Conservation (phyloP, 2,797 vertebrate species). For the Helarctos malayanus region DNA sequence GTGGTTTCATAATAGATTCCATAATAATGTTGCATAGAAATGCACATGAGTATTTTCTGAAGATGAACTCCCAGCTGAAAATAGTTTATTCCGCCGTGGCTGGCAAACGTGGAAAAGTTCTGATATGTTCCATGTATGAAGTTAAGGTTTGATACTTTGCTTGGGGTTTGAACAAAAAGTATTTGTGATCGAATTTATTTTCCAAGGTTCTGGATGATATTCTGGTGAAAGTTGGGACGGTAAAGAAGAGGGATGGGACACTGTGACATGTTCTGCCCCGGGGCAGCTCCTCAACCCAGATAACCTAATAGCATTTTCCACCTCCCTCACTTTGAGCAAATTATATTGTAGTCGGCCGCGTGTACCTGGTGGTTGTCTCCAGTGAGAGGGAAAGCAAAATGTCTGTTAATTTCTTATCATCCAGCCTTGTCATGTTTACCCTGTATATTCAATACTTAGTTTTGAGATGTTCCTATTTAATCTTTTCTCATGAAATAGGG, state of each 20-base stretch:
- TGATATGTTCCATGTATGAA: background rate
- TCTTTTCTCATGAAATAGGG: slow-evolving; percentile 25
- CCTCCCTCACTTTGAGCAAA: slow-evolving; percentile 39
- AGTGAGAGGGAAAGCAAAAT: background rate
- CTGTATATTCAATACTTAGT: slow-evolving; percentile 40
- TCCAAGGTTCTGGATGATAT: slow-evolving; percentile 27
- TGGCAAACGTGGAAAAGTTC: slow-evolving; percentile 58
- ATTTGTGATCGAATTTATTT: slow-evolving; percentile 52
- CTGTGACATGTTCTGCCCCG: background rate
- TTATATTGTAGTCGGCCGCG: background rate
- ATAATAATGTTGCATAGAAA: slow-evolving; percentile 24
- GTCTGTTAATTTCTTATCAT: slow-evolving; percentile 20
- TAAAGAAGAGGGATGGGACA: slow-evolving; percentile 43
- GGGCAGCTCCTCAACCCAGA: slow-evolving; percentile 20
- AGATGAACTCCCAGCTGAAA: slow-evolving; percentile 32
- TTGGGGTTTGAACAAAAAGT: slow-evolving; percentile 33
- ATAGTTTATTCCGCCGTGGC: slow-evolving; percentile 18
- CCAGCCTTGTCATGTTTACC: background rate
- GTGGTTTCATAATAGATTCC: background rate
- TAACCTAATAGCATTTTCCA: slow-evolving; percentile 13
- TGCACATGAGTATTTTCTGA: slow-evolving; percentile 33
- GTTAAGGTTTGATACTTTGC: slow-evolving; percentile 19
- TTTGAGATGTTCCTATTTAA: slow-evolving; percentile 47
- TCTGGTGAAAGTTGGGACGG: slow-evolving; percentile 45
- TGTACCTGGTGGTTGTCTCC: background rate